A percentile compares a stretch with the other conserved stretches of the same genome.
These are phyloP conservation scores for Oxycera nigricornis DNA, from an alignment of 2,888 invertebrate genomes.

Conservation along the genomic window DNA sequence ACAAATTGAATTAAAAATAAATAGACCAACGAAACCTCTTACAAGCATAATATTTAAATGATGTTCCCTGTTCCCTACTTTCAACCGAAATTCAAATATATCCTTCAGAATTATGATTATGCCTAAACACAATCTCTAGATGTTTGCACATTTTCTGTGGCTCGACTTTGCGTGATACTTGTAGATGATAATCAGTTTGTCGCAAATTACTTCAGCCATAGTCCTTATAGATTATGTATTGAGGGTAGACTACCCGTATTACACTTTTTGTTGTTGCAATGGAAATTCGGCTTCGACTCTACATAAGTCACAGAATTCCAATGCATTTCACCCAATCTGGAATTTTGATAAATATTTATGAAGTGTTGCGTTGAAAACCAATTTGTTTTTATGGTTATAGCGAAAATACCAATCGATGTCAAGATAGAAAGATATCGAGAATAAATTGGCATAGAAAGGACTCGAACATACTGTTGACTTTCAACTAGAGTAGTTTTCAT, in stretches of 20 bases:
- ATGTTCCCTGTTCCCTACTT: too few species aligned
- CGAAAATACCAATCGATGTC: too few species aligned
- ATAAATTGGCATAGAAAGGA: too few species aligned
- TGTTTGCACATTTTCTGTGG: background rate
- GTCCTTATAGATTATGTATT: background rate
- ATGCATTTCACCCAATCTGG: background rate
- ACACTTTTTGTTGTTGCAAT: background rate
- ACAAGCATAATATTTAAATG: too few species aligned
- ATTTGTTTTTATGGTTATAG: too few species aligned
- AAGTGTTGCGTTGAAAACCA: background rate
- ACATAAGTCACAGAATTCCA: background rate
- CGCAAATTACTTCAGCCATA: background rate
- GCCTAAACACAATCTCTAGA: background rate
- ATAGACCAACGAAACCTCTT: too few species aligned
- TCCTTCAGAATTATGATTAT: background rate
- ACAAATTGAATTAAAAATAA: too few species aligned
- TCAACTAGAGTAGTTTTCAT: too few species aligned
- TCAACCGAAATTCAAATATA: too few species aligned
- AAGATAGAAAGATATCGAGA: too few species aligned
- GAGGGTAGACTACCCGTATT: background rate
- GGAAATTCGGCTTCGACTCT: background rate
- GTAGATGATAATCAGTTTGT: background rate
- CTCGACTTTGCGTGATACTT: background rate
- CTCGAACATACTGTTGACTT: too few species aligned
- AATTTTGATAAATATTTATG: background rate